Evolutionary conservation across 2,888 invertebrate genomes (phyloP).

Genomic region (Catocala nupta): DNA sequence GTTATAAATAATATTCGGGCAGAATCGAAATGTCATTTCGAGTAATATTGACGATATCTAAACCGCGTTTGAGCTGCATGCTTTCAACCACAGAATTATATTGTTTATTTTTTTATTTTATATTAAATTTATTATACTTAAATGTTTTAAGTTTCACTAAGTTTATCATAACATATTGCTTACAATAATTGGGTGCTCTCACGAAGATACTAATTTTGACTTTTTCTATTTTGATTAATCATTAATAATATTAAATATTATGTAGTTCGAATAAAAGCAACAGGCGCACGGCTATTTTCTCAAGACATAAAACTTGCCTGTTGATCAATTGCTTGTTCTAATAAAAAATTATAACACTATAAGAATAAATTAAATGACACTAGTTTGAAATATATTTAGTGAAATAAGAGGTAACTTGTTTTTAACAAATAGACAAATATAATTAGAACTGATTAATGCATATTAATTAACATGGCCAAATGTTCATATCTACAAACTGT

Average conservation of each 20-base stretch:
- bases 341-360: background rate
- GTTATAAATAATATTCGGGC: background rate
- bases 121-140: conserved; percentile 32
- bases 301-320: background rate
- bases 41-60: conserved; percentile 28
- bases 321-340: background rate
- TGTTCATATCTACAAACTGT: conserved; percentile 43
- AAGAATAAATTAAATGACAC: background rate
- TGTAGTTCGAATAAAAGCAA: conserved; percentile 27
- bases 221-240: conserved; percentile 38
- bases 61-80: conserved; percentile 53
- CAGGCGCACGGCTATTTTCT: conserved; percentile 23
- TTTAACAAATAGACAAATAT: conserved; percentile 8
- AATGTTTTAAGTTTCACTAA: conserved; percentile 42
- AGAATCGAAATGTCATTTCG: too few relatives aligned
- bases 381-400: background rate
- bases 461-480: conserved; percentile 37
- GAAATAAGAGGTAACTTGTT: background rate
- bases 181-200: conserved; percentile 64
- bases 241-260: conserved; percentile 34
- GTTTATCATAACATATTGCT: conserved; percentile 54
- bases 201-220: conserved; percentile 49
- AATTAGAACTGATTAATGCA: conserved; percentile 15
- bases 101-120: conserved; percentile 42
- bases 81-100: conserved; percentile 59